Percentiles rank a stretch among this genome's conserved stretches.
Conservation (phyloP, 2,113 vertebrate species). For the Python bivittatus region DNA sequence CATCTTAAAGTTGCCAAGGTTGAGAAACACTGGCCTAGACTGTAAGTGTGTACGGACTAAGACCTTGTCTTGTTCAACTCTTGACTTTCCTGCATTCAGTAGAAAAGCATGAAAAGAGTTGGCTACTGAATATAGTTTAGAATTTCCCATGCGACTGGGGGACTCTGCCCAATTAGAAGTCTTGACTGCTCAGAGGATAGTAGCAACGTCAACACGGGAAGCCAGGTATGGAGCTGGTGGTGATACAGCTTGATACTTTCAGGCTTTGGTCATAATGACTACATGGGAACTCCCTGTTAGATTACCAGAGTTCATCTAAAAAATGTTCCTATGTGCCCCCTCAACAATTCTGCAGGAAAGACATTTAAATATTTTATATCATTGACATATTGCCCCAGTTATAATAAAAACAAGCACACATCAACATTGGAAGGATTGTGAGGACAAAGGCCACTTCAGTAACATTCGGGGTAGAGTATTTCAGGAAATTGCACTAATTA, state of each 20-base stretch:
- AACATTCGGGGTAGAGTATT: neutral
- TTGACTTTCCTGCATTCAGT: neutral
- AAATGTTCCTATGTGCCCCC: neutral
- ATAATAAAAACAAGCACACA: neutral
- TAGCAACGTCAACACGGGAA: neutral
- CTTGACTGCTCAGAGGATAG: neutral
- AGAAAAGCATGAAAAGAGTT: neutral
- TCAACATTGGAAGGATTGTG: neutral
- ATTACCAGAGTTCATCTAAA: neutral
- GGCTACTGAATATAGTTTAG: neutral
- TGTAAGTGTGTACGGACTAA: neutral
- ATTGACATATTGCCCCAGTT: neutral
- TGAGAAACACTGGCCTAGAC: no score
- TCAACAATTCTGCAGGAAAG: neutral
- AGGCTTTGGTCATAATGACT: neutral
- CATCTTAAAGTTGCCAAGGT: no score
- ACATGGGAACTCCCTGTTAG: neutral
- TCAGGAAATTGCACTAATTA: neutral
- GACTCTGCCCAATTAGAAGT: neutral
- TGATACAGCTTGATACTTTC: neutral
- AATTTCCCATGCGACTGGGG: neutral
- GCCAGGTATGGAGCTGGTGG: neutral
- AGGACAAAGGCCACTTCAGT: neutral
- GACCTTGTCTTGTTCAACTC: neutral
- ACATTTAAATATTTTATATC: neutral